phyloP scores from a whole-genome alignment of 2,113 vertebrate species.

The Morone chrysops region DNA sequence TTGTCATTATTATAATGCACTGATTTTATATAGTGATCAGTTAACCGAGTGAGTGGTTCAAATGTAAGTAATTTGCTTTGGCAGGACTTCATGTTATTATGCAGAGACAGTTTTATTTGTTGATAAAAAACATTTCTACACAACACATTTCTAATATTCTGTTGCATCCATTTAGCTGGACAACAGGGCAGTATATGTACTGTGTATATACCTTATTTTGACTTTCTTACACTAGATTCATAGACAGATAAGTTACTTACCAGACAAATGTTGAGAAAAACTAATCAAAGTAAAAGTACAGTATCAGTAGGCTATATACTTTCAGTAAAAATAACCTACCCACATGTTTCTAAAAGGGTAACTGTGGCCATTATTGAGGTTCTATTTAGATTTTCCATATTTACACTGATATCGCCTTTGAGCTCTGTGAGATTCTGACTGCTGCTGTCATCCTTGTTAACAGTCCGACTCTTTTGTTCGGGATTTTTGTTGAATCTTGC shows the following conservation, averaged over 20 bases:
- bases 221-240: background rate
- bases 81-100: too few relatives aligned
- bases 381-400: background rate
- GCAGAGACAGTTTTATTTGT: too few relatives aligned
- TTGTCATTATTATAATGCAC: too few relatives aligned
- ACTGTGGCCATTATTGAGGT: background rate
- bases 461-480: background rate
- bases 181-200: too few relatives aligned
- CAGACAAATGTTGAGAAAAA: background rate
- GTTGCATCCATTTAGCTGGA: background rate
- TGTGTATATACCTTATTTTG: too few relatives aligned
- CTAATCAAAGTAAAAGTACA: background rate
- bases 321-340: background rate
- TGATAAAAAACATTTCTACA: too few relatives aligned
- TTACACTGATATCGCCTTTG: background rate
- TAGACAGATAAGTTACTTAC: background rate
- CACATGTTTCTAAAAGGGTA: background rate
- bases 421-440: conserved; percentile 1
- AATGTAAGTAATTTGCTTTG: too few relatives aligned
- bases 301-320: background rate
- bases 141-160: background rate
- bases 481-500: background rate
- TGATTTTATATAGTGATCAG: too few relatives aligned
- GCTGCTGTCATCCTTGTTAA: background rate
- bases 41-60: too few relatives aligned